Evolutionary conservation across 1,140 invertebrate species (phyloP).

Genomic region (Vollenhovia emeryi): DNA sequence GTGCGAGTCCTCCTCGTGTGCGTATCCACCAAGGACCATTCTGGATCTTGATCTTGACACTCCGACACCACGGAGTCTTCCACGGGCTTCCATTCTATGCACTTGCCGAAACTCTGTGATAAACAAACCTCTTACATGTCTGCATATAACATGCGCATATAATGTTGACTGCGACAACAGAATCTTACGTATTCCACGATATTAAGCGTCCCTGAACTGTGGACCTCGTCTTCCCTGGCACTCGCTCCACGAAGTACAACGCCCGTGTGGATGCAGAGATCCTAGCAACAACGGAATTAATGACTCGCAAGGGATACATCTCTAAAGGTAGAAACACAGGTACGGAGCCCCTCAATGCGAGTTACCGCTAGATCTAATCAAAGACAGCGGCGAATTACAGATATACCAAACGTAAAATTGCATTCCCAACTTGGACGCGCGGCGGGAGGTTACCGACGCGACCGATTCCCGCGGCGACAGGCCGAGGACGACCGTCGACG

Average conservation of each 20-base stretch:
- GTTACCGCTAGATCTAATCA: no score
- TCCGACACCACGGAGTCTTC: constrained; percentile 90
- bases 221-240: constrained; percentile 82
- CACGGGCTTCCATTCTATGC: constrained; percentile 92
- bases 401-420: no score
- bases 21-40: constrained; percentile 93
- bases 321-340: background rate
- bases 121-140: background rate
- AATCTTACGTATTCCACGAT: constrained; percentile 84
- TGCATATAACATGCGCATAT: background rate
- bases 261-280: constrained; percentile 83
- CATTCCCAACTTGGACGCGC: no score
- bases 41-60: constrained; percentile 91
- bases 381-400: no score
- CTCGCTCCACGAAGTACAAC: constrained; percentile 81
- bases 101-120: constrained; percentile 85
- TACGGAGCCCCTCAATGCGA: no score
- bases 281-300: constrained; percentile 74
- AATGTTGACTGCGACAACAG: background rate
- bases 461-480: no score
- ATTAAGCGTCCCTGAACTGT: constrained; percentile 83
- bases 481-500: no score
- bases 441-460: no score
- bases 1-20: constrained; percentile 86
- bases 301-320: background rate